Conservation (phyloP, 2,797 vertebrate genomes). For the Euthynnus affinis region DNA sequence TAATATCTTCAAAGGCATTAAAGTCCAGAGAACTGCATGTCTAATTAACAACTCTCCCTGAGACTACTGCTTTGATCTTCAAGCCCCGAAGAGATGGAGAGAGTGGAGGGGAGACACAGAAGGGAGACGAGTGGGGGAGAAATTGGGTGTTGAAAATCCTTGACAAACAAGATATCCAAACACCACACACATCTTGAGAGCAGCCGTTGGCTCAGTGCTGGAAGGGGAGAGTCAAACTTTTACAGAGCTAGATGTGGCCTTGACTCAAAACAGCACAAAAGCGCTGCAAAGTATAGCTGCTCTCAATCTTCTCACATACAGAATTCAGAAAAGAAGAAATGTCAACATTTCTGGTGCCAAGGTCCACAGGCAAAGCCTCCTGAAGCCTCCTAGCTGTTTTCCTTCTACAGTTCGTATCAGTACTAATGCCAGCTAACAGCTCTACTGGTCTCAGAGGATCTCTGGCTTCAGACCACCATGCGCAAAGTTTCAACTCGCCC, state of each 20-base stretch:
- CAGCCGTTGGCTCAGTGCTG: conserved; percentile 44
- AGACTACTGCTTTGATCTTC: conserved; percentile 66
- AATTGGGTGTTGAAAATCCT: conserved; percentile 43
- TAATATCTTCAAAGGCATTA: conserved; percentile 64
- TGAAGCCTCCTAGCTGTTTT: conserved; percentile 52
- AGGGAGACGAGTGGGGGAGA: conserved; percentile 20
- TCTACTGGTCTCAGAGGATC: conserved; percentile 41
- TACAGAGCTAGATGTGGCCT: conserved; percentile 31
- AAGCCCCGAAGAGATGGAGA: conserved; percentile 45
- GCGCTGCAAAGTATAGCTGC: conserved; percentile 28
- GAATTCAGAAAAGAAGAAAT: conserved; percentile 49
- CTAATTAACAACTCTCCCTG: conserved; percentile 65
- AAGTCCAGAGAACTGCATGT: conserved; percentile 58
- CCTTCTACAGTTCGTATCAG: conserved; percentile 43
- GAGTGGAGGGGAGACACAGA: conserved; percentile 14
- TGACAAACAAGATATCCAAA: conserved; percentile 67
- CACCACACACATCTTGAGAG: conserved; percentile 50
- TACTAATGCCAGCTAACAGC: conserved; percentile 35
- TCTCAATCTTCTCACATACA: conserved; percentile 54
- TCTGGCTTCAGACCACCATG: conserved; percentile 42
- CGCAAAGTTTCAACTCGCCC: conserved; percentile 29
- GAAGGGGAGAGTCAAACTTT: conserved; percentile 22
- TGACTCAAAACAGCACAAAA: conserved; percentile 42
- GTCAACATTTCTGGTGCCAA: conserved; percentile 60
- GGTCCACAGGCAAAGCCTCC: conserved; percentile 52